Conservation (phyloP, 2,888 invertebrate species). For the Lacanobia wlatinum region DNA sequence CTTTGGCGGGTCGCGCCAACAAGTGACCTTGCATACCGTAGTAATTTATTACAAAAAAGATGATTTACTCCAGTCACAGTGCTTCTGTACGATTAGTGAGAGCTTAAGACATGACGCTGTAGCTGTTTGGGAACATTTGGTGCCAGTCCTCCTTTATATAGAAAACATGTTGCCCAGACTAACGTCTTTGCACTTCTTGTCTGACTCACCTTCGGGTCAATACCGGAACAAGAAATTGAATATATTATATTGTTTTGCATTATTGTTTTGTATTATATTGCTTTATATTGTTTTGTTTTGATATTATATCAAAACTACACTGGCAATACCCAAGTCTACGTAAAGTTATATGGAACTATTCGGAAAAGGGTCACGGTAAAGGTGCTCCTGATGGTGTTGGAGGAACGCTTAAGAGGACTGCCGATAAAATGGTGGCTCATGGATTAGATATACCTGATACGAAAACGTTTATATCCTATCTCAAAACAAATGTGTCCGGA, state of each 20-base stretch:
- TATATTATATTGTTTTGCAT: too few species aligned
- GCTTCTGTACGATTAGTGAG: conserved; percentile 42
- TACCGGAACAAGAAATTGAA: conserved; percentile 25
- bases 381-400: conserved; percentile 44
- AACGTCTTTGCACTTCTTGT: conserved; percentile 24
- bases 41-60: conserved; percentile 39
- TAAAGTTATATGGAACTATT: conserved; percentile 30
- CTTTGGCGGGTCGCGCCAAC: conserved; percentile 44
- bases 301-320: conserved; percentile 17
- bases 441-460: conserved; percentile 31
- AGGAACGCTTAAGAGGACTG: conserved; percentile 26
- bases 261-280: too few species aligned
- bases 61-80: conserved; percentile 20
- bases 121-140: conserved; percentile 41
- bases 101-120: conserved; percentile 31
- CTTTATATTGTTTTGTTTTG: too few species aligned
- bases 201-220: conserved; percentile 26
- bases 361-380: conserved; percentile 36
- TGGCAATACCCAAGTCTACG: conserved; percentile 27
- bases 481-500: conserved; percentile 18
- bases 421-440: conserved; percentile 29
- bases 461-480: conserved; percentile 19
- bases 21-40: conserved; percentile 47
- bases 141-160: conserved; percentile 16
- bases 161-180: conserved; percentile 15